Evolutionary conservation across 2,113 vertebrate genomes (phyloP).

Genomic region (Halichoeres trimaculatus): DNA sequence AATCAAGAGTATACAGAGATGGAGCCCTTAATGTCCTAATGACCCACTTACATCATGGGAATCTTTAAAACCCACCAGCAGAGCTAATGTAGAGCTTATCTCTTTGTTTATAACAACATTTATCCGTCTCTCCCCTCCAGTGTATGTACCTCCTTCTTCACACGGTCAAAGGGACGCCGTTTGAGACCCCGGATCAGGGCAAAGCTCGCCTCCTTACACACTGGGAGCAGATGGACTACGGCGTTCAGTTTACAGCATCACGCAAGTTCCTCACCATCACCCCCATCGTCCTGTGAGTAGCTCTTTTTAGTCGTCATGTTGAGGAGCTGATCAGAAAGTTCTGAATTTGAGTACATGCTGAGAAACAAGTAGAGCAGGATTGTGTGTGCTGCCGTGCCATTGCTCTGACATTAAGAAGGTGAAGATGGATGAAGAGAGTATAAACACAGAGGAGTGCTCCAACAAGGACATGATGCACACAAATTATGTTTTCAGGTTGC

Average conservation of each 20-base stretch:
- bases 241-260: slow-evolving; percentile 94
- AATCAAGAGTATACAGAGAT: background rate
- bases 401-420: background rate
- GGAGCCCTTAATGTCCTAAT: background rate
- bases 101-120: background rate
- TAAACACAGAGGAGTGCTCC: background rate
- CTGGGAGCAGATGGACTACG: slow-evolving; percentile 99
- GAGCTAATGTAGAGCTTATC: too few species aligned
- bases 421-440: background rate
- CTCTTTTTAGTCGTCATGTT: too few species aligned
- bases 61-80: background rate
- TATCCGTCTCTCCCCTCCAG: slow-evolving; percentile 76
- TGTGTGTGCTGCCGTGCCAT: background rate
- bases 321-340: too few species aligned
- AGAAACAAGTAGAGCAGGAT: background rate
- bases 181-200: slow-evolving; percentile 96
- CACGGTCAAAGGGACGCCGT: slow-evolving; percentile 96
- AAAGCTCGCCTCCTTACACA: slow-evolving; percentile 94
- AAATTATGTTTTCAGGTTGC: background rate
- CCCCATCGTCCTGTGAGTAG: slow-evolving; percentile 94
- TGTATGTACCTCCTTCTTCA: slow-evolving; percentile 98
- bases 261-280: slow-evolving; percentile 98
- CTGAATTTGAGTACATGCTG: too few species aligned
- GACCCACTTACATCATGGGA: background rate
- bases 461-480: background rate